These are phyloP conservation scores for Epinephelus coioides DNA, from an alignment of 2,797 vertebrate genomes.

Conservation along the genomic window DNA sequence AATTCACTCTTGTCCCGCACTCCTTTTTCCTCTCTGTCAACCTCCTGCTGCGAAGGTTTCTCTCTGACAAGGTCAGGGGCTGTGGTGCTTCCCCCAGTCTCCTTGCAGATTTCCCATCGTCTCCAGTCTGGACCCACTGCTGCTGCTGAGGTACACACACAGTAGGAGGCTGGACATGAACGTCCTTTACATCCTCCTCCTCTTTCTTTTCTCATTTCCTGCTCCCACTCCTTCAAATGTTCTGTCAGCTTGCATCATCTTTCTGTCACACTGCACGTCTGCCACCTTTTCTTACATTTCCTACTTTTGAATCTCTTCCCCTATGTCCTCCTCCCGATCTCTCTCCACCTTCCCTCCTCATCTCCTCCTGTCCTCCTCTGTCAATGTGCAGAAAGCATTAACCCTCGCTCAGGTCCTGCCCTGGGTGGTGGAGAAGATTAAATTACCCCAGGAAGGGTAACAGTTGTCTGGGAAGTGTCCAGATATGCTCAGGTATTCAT, in stretches of 20 bases:
- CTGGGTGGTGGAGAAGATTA: constrained; percentile 40
- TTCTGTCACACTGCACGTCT: constrained; percentile 10
- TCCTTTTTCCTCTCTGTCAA: constrained; percentile 41
- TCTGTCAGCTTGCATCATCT: constrained; percentile 15
- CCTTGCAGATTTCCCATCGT: constrained; percentile 37
- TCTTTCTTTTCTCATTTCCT: constrained; percentile 30
- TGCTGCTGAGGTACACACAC: constrained; percentile 35
- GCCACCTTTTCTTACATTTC: constrained; percentile 30
- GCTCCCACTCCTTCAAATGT: constrained; percentile 32
- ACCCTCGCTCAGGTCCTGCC: constrained; percentile 23
- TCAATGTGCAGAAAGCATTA: constrained; percentile 76
- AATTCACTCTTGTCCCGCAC: constrained; percentile 27
- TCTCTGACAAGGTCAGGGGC: constrained; percentile 53
- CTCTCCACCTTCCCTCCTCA: constrained; percentile 38
- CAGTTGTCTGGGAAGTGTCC: constrained; percentile 53
- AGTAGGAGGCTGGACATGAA: constrained; percentile 36
- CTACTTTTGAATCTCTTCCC: constrained; percentile 28
- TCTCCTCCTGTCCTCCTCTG: constrained; percentile 52
- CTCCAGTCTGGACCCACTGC: constrained; percentile 35
- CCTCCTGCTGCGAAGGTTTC: constrained; percentile 52
- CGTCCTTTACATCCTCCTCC: constrained; percentile 49
- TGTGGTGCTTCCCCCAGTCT: constrained; percentile 19
- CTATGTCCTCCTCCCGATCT: constrained; percentile 26
- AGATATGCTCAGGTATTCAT: constrained; percentile 24
- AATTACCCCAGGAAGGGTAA: constrained; percentile 53